phyloP scores from a whole-genome alignment of 2,888 invertebrate genomes.

The Folsomia manolachei region DNA sequence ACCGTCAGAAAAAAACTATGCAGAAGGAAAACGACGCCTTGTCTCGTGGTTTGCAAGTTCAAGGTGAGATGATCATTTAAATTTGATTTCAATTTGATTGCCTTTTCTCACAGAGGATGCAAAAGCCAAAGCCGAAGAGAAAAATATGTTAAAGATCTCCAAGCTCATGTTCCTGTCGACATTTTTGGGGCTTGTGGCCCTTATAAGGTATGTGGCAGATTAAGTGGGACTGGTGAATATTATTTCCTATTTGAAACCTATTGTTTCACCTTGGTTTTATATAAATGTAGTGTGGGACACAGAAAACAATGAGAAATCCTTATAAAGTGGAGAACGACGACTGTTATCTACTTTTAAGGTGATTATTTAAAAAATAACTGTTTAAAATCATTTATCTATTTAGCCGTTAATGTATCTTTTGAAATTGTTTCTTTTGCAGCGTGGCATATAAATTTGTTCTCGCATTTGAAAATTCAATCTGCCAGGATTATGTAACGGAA shows the following conservation, averaged over 20 bases:
- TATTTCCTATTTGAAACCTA: too few relatives aligned
- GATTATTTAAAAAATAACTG: too few relatives aligned
- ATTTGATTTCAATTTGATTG: background rate
- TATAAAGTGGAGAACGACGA: slow-evolving; percentile 55
- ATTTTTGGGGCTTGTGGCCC: slow-evolving; percentile 53
- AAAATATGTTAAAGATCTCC: slow-evolving; percentile 52
- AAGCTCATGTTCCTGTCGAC: slow-evolving; percentile 52
- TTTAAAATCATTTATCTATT: too few relatives aligned
- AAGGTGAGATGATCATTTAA: background rate
- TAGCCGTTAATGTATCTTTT: too few relatives aligned
- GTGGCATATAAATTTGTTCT: slow-evolving; percentile 66
- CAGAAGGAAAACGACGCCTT: slow-evolving; percentile 45
- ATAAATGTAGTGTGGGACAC: slow-evolving; percentile 51
- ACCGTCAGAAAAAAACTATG: slow-evolving; percentile 40
- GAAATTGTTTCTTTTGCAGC: too few relatives aligned
- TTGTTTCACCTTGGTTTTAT: too few relatives aligned
- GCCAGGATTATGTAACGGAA: slow-evolving; percentile 69
- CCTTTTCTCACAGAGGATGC: slow-evolving; percentile 23
- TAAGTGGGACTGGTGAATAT: too few relatives aligned
- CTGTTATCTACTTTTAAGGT: too few relatives aligned
- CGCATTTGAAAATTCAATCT: slow-evolving; percentile 68
- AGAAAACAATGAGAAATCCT: slow-evolving; percentile 50
- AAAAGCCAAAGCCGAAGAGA: slow-evolving; percentile 52
- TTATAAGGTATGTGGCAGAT: too few relatives aligned
- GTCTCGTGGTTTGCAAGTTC: slow-evolving; percentile 49